phyloP scores from a whole-genome alignment of 2,113 vertebrate species.

The Leptobrachium ailaonicum region DNA sequence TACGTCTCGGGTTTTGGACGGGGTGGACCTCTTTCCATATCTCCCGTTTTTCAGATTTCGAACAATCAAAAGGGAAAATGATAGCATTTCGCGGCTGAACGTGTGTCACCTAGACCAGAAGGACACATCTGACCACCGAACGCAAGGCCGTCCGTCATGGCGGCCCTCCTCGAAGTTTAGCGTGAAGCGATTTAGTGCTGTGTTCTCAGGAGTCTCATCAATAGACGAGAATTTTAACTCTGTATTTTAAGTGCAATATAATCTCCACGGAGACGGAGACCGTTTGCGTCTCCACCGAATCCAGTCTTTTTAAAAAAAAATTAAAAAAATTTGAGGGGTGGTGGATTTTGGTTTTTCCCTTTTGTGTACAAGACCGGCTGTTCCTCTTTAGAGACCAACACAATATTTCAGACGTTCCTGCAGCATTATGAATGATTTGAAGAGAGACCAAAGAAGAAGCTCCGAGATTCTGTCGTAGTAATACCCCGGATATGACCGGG shows the following conservation, averaged over 20 bases:
- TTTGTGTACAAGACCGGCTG: neutral
- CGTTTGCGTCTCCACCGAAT: neutral
- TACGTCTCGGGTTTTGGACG: too few relatives aligned
- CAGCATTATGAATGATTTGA: conserved; percentile 25
- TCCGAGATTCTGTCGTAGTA: neutral
- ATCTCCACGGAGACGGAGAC: too few relatives aligned
- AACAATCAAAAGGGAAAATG: too few relatives aligned
- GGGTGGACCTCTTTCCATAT: too few relatives aligned
- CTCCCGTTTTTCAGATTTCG: too few relatives aligned
- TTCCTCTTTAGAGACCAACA: conserved; percentile 10
- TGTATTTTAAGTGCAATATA: conserved; percentile 27
- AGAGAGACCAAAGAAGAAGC: conserved; percentile 9
- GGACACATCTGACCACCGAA: neutral
- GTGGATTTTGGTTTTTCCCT: conserved; percentile 6
- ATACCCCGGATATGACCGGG: conserved; percentile 10
- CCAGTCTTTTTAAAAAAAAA: neutral
- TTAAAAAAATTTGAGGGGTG: neutral
- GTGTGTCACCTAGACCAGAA: conserved; percentile 27
- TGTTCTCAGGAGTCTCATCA: neutral
- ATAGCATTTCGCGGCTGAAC: neutral
- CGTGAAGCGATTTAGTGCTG: neutral
- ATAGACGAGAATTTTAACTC: too few relatives aligned
- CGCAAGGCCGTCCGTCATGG: too few relatives aligned
- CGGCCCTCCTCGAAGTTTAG: neutral
- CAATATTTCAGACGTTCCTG: conserved; percentile 25